These are phyloP conservation scores for Pempheris klunzingeri DNA, from an alignment of 2,797 vertebrate species.

Conservation along the genomic window DNA sequence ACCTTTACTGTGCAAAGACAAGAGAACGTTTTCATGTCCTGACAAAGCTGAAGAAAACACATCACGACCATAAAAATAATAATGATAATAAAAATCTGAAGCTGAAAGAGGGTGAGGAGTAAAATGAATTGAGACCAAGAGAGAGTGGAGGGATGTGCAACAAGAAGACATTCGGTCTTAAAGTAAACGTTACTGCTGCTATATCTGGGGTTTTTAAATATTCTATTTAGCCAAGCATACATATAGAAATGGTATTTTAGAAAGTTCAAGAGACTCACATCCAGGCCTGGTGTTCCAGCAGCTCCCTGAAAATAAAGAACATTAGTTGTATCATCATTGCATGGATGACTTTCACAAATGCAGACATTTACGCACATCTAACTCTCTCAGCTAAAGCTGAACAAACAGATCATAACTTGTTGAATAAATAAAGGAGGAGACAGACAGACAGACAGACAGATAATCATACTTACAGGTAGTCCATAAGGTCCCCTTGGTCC, in stretches of 20 bases:
- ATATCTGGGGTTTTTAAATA: not conserved
- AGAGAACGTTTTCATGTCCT: not conserved
- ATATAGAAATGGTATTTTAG: no score
- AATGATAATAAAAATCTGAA: not conserved
- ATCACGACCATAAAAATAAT: slow-evolving; percentile 6
- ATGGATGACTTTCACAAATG: not conserved
- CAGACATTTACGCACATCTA: not conserved
- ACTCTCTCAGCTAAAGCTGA: not conserved
- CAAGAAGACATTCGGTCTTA: not conserved
- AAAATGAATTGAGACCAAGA: slow-evolving; percentile 6
- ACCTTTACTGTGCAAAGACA: slow-evolving; percentile 43
- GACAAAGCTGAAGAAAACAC: slow-evolving; percentile 13
- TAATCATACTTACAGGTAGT: slow-evolving; percentile 92
- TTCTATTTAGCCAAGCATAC: not conserved
- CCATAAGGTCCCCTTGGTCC: slow-evolving; percentile 97
- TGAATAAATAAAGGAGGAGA: not conserved
- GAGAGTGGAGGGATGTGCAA: slow-evolving; percentile 10
- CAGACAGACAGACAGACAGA: no score
- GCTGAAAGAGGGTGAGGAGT: not conserved
- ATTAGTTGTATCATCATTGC: not conserved
- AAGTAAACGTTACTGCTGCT: not conserved
- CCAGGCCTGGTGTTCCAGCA: slow-evolving; percentile 95
- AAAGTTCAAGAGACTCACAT: slow-evolving; percentile 89
- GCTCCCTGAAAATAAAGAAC: slow-evolving; percentile 89
- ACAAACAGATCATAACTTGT: not conserved